A percentile compares a stretch with the other conserved stretches of the same genome.
These are phyloP conservation scores for Bovichtus diacanthus DNA, from an alignment of 2,797 vertebrate genomes.

Conservation along the genomic window DNA sequence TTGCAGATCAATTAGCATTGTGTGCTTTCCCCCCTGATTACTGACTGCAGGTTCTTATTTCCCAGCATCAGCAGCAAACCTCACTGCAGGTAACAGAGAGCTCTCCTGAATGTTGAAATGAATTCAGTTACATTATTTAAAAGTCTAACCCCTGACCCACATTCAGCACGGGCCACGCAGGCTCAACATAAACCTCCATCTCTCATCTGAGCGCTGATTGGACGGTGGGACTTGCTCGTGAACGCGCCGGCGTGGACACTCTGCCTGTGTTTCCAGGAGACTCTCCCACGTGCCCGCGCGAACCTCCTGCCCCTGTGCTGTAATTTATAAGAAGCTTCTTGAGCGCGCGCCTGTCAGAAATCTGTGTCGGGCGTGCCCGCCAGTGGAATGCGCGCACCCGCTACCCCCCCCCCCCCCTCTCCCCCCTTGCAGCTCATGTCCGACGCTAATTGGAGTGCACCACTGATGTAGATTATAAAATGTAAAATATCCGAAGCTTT, in stretches of 20 bases:
- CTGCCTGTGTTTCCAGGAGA: conserved; percentile 80
- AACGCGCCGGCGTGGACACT: conserved; percentile 56
- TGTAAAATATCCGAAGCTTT: conserved; percentile 35
- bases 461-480: conserved; percentile 21
- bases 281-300: conserved; percentile 54
- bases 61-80: no score
- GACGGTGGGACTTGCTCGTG: conserved; percentile 42
- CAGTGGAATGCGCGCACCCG: conserved; percentile 75
- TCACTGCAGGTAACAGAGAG: no score
- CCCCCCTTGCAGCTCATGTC: conserved; percentile 10
- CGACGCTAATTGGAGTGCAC: conserved; percentile 47
- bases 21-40: no score
- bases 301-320: neutral
- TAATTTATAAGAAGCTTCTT: neutral
- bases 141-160: conserved; percentile 78
- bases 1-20: neutral
- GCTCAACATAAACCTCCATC: conserved; percentile 62
- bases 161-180: conserved; percentile 61
- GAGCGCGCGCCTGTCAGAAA: conserved; percentile 55
- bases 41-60: neutral
- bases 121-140: conserved; percentile 54
- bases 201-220: conserved; percentile 68
- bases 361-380: conserved; percentile 62
- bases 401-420: neutral
- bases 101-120: neutral